phyloP scores from a whole-genome alignment of 2,797 vertebrate species.

The Danio tinwini region DNA sequence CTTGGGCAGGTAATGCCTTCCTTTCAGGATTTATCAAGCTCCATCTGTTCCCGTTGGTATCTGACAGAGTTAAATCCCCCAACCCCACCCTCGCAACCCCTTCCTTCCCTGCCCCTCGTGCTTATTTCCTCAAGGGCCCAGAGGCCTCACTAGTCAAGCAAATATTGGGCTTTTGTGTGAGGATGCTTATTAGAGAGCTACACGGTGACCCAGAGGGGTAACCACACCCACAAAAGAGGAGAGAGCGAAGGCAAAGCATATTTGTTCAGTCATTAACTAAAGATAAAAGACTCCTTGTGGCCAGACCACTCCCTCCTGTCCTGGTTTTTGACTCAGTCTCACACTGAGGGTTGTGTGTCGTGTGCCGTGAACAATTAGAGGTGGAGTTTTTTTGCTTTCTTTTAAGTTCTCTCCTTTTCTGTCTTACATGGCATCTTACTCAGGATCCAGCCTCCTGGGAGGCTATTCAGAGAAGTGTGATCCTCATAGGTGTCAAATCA shows the following conservation, averaged over 20 bases:
- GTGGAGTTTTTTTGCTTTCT: slow-evolving; percentile 44
- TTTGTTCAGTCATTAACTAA: slow-evolving; percentile 83
- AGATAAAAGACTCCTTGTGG: slow-evolving; percentile 80
- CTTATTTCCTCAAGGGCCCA: slow-evolving; percentile 61
- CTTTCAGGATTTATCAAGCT: slow-evolving; percentile 89
- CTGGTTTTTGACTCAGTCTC: slow-evolving; percentile 58
- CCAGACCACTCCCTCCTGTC: slow-evolving; percentile 53
- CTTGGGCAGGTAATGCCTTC: slow-evolving; percentile 90
- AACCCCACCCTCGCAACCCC: slow-evolving; percentile 33
- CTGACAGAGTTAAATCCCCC: slow-evolving; percentile 74
- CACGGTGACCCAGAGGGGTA: slow-evolving; percentile 70
- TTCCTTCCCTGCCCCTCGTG: slow-evolving; percentile 31
- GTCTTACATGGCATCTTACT: slow-evolving; percentile 61
- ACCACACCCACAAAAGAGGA: slow-evolving; percentile 75
- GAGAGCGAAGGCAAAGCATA: slow-evolving; percentile 65
- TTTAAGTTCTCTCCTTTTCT: slow-evolving; percentile 46
- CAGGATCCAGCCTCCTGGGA: slow-evolving; percentile 45
- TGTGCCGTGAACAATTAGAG: slow-evolving; percentile 71
- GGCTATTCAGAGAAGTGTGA: slow-evolving; percentile 67
- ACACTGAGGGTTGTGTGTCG: slow-evolving; percentile 62
- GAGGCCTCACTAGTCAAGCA: slow-evolving; percentile 76
- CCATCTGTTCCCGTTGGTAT: slow-evolving; percentile 85
- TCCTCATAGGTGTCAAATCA: slow-evolving; percentile 74
- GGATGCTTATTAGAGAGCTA: slow-evolving; percentile 77
- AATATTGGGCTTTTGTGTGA: slow-evolving; percentile 77